Evolutionary conservation across 1,140 invertebrate species (phyloP).

Genomic region (Drosophila dunni): DNA sequence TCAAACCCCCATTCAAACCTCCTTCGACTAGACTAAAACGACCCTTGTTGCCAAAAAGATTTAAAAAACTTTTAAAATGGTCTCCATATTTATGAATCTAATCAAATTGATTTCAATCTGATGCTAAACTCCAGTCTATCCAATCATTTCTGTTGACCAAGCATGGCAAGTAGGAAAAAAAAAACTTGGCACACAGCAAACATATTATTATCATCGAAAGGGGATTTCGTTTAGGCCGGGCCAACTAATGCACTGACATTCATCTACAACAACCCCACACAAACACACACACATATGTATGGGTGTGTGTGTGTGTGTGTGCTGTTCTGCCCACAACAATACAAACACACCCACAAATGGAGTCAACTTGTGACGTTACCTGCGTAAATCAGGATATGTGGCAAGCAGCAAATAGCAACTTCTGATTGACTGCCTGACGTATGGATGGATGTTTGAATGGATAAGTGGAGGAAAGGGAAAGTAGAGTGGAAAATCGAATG

Average conservation of each 20-base stretch:
- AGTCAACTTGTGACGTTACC: constrained; percentile 55
- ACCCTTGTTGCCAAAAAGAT: not conserved
- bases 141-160: constrained; percentile 55
- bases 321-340: constrained; percentile 69
- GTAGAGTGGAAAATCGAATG: no score
- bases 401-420: constrained; percentile 37
- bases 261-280: constrained; percentile 34
- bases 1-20: no score
- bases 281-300: not conserved
- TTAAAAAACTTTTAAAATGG: not conserved
- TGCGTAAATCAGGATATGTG: constrained; percentile 78
- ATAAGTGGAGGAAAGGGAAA: not conserved
- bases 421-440: constrained; percentile 73
- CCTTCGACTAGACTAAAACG: not conserved
- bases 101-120: constrained; percentile 28
- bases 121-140: constrained; percentile 39
- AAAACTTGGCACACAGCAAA: constrained; percentile 39
- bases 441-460: constrained; percentile 24
- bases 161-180: constrained; percentile 26
- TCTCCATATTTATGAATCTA: constrained; percentile 24
- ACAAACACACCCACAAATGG: constrained; percentile 50
- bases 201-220: constrained; percentile 41
- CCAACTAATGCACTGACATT: constrained; percentile 45
- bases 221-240: constrained; percentile 43
- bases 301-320: constrained; percentile 11